These are phyloP conservation scores for Cryptomyrus ogoouensis DNA, from an alignment of 2,113 vertebrate species.

Conservation along the genomic window DNA sequence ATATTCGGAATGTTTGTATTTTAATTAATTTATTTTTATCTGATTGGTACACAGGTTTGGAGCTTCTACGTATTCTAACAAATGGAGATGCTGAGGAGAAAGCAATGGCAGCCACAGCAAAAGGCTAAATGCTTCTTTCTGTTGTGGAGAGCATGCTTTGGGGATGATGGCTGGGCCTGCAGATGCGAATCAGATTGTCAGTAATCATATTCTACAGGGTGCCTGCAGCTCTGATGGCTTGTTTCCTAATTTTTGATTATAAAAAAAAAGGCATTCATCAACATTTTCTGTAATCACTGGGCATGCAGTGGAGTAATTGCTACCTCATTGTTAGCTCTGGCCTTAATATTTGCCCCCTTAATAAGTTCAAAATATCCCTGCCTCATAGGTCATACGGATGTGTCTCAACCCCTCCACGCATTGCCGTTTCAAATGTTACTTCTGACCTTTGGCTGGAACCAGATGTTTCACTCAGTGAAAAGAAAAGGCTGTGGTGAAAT, in stretches of 20 bases:
- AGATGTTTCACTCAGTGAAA: conserved; percentile 56
- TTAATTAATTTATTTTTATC: neutral
- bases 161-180: neutral
- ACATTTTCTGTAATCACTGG: conserved; percentile 68
- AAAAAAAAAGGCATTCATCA: conserved; percentile 21
- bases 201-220: neutral
- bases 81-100: neutral
- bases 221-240: neutral
- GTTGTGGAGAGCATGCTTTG: neutral
- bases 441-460: conserved; percentile 68
- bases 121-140: neutral
- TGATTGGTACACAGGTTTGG: neutral
- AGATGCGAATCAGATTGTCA: neutral
- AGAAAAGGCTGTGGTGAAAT: neutral
- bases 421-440: conserved; percentile 46
- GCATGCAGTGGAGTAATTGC: conserved; percentile 54
- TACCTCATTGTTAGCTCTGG: conserved; percentile 44
- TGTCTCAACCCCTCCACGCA: conserved; percentile 53
- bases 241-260: conserved; percentile 14
- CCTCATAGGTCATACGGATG: conserved; percentile 63
- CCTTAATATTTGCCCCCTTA: conserved; percentile 40
- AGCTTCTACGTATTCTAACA: neutral
- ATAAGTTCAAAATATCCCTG: conserved; percentile 45
- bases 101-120: neutral
- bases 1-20: neutral